Percentiles rank a stretch among this genome's conserved stretches.
These are phyloP conservation scores for Oreochromis spilurus DNA, from an alignment of 2,113 vertebrate species.

Conservation along the genomic window DNA sequence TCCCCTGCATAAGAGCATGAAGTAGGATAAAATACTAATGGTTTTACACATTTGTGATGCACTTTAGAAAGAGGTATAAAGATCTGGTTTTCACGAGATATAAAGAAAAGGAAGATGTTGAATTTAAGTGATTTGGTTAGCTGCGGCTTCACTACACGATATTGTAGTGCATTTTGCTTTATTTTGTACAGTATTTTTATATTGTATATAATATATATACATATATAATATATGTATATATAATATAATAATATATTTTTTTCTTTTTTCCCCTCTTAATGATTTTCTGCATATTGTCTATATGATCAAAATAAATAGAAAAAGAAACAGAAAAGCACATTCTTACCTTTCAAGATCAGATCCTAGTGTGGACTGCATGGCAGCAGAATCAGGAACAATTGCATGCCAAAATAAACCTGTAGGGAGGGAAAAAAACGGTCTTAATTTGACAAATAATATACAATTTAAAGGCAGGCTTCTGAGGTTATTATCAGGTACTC, in stretches of 20 bases:
- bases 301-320: background rate
- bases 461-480: background rate
- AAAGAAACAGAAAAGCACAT: background rate
- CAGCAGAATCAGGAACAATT: background rate
- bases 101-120: background rate
- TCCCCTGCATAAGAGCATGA: background rate
- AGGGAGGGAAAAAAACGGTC: background rate
- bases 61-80: background rate
- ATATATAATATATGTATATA: too few relatives aligned
- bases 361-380: slow-evolving; percentile 8
- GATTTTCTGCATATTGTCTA: background rate
- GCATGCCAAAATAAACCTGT: background rate
- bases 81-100: background rate
- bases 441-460: background rate
- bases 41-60: background rate
- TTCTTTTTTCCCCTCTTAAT: background rate
- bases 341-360: slow-evolving; percentile 14
- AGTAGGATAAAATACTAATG: background rate
- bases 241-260: background rate
- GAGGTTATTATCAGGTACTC: background rate
- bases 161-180: background rate
- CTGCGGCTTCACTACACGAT: background rate
- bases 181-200: background rate
- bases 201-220: background rate
- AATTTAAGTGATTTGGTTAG: background rate